Evolutionary conservation across 2,888 invertebrate species (phyloP), one percentile per base, ranked within the genome.

Genomic region (Sceliomorpha sp.): DNA sequence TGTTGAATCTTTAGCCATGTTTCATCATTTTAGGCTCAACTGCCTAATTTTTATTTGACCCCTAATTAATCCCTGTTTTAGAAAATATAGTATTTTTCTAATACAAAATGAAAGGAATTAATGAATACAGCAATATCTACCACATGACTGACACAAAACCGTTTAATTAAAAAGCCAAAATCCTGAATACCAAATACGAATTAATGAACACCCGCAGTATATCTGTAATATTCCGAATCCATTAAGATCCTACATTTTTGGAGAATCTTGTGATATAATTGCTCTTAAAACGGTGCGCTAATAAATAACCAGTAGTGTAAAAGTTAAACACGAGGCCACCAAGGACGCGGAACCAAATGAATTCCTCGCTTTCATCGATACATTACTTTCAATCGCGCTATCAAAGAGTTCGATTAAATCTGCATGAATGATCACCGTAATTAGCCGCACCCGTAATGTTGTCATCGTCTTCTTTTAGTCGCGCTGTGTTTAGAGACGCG

Each of bases 391-490:
- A 36, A 55, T 55, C 48, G 51, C 40, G 44, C 51, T 64, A 73
- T 68, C 62, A 60, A 64, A 47, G 55, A 36, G 34, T 70, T 48
- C 55, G 62, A 70, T 74, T 68, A 70, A 75, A 78, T 76, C 74
- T 71, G 68, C 75, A 74, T 72, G 74, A 77, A 58, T 70, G 75
- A 80, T 80, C 74, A 70, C 56, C 70, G 72, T 75, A 79, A 81
- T 81, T 79, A 79, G 72, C 75, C 75, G 74, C 75, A 75, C 79
- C 78, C 76, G 72, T 70, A 78, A 77, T 58, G 71, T 76, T 76
- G 78, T 82, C 82, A 77, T 79, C 79, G 68, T 69, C 71, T 59
- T 73, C 74, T 75, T 66, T 80, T 78, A 81, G 83, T 77, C 79
- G 77, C 76, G 75, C 59, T 75, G 73, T 71, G 74, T 70, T 80